A percentile compares a stretch with the other conserved stretches of the same genome.
Evolutionary conservation across 2,888 invertebrate genomes (phyloP).

Genomic region (Auanema sp.): DNA sequence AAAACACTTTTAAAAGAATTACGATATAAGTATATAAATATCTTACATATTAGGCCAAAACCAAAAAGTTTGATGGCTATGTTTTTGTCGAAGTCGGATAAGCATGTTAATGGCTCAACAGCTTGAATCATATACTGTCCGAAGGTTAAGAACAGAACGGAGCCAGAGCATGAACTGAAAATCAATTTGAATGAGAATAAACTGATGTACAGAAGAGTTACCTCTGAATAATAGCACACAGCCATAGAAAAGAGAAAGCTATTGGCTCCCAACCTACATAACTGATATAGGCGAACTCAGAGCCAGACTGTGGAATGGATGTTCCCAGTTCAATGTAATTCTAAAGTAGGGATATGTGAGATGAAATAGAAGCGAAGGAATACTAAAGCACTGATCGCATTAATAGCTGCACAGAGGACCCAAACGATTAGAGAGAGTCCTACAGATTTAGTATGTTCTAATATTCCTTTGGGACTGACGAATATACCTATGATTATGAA

Average conservation of each 20-base stretch:
- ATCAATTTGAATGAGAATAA: too few species aligned
- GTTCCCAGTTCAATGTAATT: constrained; percentile 47
- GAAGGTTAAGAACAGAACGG: constrained; percentile 38
- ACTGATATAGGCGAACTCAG: constrained; percentile 40
- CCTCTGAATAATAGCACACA: constrained; percentile 33
- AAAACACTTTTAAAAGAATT: constrained; percentile 30
- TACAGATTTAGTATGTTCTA: constrained; percentile 38
- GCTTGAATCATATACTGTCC: constrained; percentile 41
- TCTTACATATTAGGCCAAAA: constrained; percentile 34
- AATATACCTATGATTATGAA: constrained; percentile 30
- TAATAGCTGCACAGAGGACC: constrained; percentile 33
- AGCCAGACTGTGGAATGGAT: constrained; percentile 40
- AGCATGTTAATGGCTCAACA: constrained; percentile 29
- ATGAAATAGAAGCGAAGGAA: constrained; percentile 7
- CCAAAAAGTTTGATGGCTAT: constrained; percentile 29
- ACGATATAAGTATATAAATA: constrained; percentile 1
- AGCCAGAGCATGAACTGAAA: constrained; percentile 33
- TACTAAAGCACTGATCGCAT: constrained; percentile 39
- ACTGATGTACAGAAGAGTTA: too few species aligned
- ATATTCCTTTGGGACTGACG: constrained; percentile 43
- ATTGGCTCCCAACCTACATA: constrained; percentile 43
- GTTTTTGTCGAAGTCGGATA: constrained; percentile 17
- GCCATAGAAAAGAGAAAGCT: constrained; percentile 43
- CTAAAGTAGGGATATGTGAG: constrained; percentile 16
- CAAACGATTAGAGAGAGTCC: constrained; percentile 44